phyloP scores from a whole-genome alignment of 2,113 vertebrate genomes.

The Macrotis lagotis region DNA sequence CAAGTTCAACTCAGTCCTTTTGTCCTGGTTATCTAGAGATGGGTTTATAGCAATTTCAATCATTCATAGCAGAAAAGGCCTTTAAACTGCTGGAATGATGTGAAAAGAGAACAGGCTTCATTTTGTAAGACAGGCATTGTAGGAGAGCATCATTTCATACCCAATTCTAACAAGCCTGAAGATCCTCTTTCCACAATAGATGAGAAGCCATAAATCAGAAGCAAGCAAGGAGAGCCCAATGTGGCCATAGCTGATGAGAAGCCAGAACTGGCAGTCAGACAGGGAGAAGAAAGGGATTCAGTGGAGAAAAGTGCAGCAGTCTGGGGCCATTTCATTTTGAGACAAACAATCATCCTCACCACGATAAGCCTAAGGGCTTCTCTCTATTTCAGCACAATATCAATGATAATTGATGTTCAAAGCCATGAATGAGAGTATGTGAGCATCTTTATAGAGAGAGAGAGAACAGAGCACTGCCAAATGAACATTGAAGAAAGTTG shows the following conservation, averaged over 20 bases:
- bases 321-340: not conserved
- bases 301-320: not conserved
- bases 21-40: not conserved
- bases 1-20: no score
- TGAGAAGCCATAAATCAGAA: not conserved
- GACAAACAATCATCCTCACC: not conserved
- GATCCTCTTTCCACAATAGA: not conserved
- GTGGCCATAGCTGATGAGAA: not conserved
- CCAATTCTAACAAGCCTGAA: not conserved
- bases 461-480: not conserved
- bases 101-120: not conserved
- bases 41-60: not conserved
- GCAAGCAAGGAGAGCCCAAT: not conserved
- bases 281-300: not conserved
- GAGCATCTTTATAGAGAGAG: not conserved
- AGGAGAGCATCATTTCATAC: not conserved
- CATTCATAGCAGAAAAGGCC: not conserved
- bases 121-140: not conserved
- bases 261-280: not conserved
- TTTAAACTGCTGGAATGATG: no score
- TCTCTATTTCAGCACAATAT: not conserved
- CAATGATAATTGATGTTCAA: not conserved
- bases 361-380: not conserved
- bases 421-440: not conserved
- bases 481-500: not conserved